Base-by-base conservation (phyloP, 2,113 vertebrate genomes). In the Petrocephalus zakoni region DNA sequence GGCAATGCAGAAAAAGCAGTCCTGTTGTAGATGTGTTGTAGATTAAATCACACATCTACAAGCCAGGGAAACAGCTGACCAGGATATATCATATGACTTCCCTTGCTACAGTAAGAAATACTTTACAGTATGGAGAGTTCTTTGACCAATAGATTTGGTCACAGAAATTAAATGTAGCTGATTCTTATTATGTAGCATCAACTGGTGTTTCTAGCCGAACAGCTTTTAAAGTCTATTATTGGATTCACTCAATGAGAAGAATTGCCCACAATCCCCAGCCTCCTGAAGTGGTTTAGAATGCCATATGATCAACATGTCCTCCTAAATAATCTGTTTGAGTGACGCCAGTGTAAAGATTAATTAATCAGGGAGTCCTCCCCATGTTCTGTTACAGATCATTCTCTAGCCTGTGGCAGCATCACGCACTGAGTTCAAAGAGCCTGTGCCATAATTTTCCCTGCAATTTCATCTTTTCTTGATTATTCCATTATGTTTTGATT, bases 401-500 rank as follows among this genome's bases (percentile, higher is more conserved):
- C 51, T 2, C 49, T 87, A 46, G n/a, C 64, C 46, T 51, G n/a
- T 52, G 21, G 15, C 47, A 42, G 55, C 25, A 52, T 52, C 56
- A 58, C 34, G 11, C 86, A 68, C 19, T 6, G 13, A 53, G 64
- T 34, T 22, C 34, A 8, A 47, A 47, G n/a, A 22, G 4, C 8
- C 46, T 25, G 51, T 10, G 8, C 25, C n/a, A 72, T 64, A 52
- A 72, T 25, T 72, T 58, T 37, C 53, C 85, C n/a, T 53, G 47
- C 10, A 25, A 72, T 64, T 88, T 52, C 6, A 83, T 83, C 11
- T 88, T 49, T 88, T 81, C 87, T 47, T 83, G 52, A 83, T 88
- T 83, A 58, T 88, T 88, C 53, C 22, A 88, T 88, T 88, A 82
- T 82, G 75, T 47, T n/a, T 42, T 83, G 75, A 88, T 47, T 83